Percentiles rank a stretch among this genome's conserved stretches.
Conservation (phyloP, 2,888 invertebrate genomes). For the Andrena fulva region DNA sequence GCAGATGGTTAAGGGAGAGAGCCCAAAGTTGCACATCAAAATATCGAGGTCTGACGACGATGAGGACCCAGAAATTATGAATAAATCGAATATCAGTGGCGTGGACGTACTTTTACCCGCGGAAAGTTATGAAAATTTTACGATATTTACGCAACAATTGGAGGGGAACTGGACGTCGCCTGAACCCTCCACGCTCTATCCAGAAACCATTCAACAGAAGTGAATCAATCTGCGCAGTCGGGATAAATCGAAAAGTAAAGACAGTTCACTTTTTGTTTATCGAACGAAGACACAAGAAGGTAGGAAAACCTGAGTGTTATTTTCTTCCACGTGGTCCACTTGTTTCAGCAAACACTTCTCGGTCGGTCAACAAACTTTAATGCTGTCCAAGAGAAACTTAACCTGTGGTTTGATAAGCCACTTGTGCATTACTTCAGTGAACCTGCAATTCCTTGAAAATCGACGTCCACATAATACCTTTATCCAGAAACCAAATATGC, state of each 20-base stretch:
- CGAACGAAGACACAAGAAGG: too few species aligned
- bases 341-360: too few species aligned
- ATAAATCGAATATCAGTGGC: slow-evolving; percentile 28
- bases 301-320: too few species aligned
- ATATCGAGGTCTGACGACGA: slow-evolving; percentile 70
- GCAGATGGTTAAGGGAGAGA: slow-evolving; percentile 68
- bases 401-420: too few species aligned
- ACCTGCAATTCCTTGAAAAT: too few species aligned
- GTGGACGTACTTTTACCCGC: neutral
- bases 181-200: neutral
- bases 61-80: slow-evolving; percentile 37
- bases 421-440: too few species aligned
- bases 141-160: neutral
- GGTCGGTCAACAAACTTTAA: too few species aligned
- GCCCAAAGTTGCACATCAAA: slow-evolving; percentile 72
- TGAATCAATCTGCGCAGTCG: neutral
- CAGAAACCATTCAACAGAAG: neutral
- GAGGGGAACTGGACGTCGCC: neutral
- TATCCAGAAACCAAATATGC: too few species aligned
- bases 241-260: neutral
- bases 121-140: slow-evolving; percentile 6
- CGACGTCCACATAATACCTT: too few species aligned
- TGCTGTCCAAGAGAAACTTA: too few species aligned
- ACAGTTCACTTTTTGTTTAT: neutral
- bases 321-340: too few species aligned